These are phyloP conservation scores for Bombus fervidus DNA, from an alignment of 1,140 invertebrate species.

Conservation along the genomic window DNA sequence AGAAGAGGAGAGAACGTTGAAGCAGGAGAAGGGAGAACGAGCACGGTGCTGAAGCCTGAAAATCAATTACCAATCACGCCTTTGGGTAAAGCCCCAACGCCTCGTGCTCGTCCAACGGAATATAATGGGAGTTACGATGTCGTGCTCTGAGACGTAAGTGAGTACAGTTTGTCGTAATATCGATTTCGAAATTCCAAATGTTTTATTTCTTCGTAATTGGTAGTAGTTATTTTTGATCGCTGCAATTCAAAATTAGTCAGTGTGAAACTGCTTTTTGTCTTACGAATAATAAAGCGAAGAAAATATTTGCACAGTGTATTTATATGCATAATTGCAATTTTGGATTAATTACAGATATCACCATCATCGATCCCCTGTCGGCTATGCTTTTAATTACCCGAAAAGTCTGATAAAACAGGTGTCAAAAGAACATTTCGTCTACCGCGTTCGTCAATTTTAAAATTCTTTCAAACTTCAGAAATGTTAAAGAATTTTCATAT, in stretches of 20 bases:
- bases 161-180: conserved; percentile 61
- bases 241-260: not conserved
- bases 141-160: conserved; percentile 63
- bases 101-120: conserved; percentile 70
- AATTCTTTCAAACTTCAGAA: too few relatives aligned
- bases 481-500: too few relatives aligned
- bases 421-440: not conserved
- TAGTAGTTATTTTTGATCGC: not conserved
- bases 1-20: conserved; percentile 49
- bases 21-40: conserved; percentile 44
- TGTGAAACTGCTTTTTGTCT: conserved; percentile 50
- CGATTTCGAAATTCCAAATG: conserved; percentile 65
- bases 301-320: conserved; percentile 70
- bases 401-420: not conserved
- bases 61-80: conserved; percentile 76
- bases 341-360: conserved; percentile 25
- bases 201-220: conserved; percentile 29
- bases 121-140: conserved; percentile 69
- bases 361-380: not conserved
- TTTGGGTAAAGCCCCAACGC: conserved; percentile 69
- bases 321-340: conserved; percentile 74
- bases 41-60: conserved; percentile 71
- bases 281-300: conserved; percentile 64
- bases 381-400: conserved; percentile 2
- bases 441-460: too few relatives aligned